Conservation (phyloP, 2,113 vertebrate species). For the Gambusia holbrooki region DNA sequence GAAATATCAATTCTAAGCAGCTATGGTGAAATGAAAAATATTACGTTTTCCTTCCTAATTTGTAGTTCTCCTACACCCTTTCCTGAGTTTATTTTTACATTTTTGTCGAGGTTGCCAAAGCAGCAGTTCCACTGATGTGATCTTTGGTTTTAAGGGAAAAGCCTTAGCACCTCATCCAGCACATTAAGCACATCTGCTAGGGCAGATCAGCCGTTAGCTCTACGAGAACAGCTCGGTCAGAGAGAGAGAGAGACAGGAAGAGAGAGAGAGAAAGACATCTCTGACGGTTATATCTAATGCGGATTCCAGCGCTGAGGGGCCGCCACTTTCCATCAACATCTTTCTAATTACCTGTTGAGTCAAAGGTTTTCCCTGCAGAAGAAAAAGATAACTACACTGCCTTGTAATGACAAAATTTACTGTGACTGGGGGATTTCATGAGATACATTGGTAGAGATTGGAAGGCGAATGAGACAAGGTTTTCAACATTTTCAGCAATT, state of each 20-base stretch:
- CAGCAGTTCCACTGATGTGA: slow-evolving; percentile 3
- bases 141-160: slow-evolving; percentile 3
- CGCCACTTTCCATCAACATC: slow-evolving; percentile 57
- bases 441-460: background rate
- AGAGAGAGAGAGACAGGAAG: slow-evolving; percentile 4
- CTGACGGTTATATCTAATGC: slow-evolving; percentile 10
- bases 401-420: background rate
- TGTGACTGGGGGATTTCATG: background rate
- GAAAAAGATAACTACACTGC: background rate
- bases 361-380: slow-evolving; percentile 6
- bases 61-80: background rate
- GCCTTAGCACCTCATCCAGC: slow-evolving; percentile 12
- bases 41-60: background rate
- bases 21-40: background rate
- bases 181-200: slow-evolving; percentile 44
- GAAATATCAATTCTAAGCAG: background rate
- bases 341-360: slow-evolving; percentile 49
- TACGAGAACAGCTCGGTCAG: slow-evolving; percentile 28
- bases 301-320: slow-evolving; percentile 33
- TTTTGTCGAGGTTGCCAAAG: background rate
- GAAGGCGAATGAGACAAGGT: background rate
- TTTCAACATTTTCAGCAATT: background rate
- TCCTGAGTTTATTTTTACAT: background rate
- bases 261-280: slow-evolving; percentile 5
- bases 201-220: slow-evolving; percentile 33